Evolutionary conservation across 37 sponge, comb jelly and placozoan genomes (phyloP).

Genomic region (Chondrosia reniformis): DNA sequence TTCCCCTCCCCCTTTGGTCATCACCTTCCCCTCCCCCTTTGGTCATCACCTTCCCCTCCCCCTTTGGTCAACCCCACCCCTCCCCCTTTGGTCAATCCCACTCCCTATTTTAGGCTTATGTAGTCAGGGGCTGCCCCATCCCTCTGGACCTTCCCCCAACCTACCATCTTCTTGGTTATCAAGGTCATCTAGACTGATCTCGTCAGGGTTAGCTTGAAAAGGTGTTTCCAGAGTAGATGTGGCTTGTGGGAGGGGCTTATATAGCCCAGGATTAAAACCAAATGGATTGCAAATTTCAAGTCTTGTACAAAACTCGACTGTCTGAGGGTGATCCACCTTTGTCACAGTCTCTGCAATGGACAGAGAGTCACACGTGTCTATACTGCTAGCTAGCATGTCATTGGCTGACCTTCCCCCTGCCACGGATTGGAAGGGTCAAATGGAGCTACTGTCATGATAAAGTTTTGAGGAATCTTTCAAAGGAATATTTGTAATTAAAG

Average conservation of each 20-base stretch:
- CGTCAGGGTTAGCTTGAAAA: too few relatives aligned
- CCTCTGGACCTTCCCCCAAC: not conserved
- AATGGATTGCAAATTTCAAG: slow-evolving; percentile 68
- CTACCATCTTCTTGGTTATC: not conserved
- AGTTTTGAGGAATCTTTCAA: slow-evolving; percentile 35
- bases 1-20: not conserved
- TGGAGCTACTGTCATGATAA: slow-evolving; percentile 24
- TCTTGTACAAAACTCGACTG: slow-evolving; percentile 60
- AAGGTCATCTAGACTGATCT: too few relatives aligned
- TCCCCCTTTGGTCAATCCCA: not conserved
- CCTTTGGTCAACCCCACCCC: not conserved
- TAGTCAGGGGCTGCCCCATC: not conserved
- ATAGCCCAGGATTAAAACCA: not conserved
- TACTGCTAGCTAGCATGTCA: not conserved
- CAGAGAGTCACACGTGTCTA: not conserved
- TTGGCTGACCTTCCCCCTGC: slow-evolving; percentile 7
- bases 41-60: not conserved
- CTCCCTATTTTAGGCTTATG: not conserved
- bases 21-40: not conserved
- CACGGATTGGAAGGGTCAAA: not conserved
- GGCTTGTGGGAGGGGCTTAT: too few relatives aligned
- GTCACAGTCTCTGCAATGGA: too few relatives aligned
- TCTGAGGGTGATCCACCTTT: slow-evolving; percentile 73
- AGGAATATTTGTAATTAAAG: not conserved
- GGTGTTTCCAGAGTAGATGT: too few relatives aligned